Percentiles rank a stretch among this genome's conserved stretches.
Evolutionary conservation across 1,140 invertebrate species (phyloP).

Genomic region (Eupristina koningsbergeri): DNA sequence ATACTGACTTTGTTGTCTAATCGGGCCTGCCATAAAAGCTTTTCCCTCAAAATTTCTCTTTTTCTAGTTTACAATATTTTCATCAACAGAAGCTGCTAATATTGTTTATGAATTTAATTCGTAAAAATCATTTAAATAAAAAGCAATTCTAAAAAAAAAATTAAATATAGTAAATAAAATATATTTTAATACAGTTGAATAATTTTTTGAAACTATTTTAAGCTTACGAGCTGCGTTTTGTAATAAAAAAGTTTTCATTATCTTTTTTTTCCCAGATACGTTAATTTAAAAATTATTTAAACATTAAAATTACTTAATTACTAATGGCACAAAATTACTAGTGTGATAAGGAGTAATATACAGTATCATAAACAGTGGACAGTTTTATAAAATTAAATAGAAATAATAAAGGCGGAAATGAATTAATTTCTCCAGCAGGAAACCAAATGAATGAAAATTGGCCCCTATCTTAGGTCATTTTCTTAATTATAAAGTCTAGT

Average conservation of each 20-base stretch:
- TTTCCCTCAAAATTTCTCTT: no score
- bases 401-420: slow-evolving; percentile 42
- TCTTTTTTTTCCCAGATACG: not conserved
- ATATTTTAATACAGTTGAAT: no score
- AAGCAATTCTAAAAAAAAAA: no score
- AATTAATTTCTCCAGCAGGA: slow-evolving; percentile 42
- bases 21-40: no score
- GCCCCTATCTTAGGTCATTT: slow-evolving; percentile 45
- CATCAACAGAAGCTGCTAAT: no score
- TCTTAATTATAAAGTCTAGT: slow-evolving; percentile 34
- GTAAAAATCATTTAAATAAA: no score
- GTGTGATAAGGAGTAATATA: slow-evolving; percentile 45
- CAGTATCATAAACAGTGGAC: slow-evolving; percentile 23
- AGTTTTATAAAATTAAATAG: slow-evolving; percentile 44
- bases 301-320: slow-evolving; percentile 42
- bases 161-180: no score
- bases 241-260: not conserved
- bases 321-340: slow-evolving; percentile 30
- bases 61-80: no score
- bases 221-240: no score
- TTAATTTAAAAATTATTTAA: slow-evolving; percentile 35
- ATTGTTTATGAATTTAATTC: no score
- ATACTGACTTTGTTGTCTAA: no score
- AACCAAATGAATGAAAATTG: slow-evolving; percentile 45
- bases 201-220: no score